Base-by-base conservation (phyloP, 2,888 invertebrate genomes). In the Pseudoips prasinana region DNA sequence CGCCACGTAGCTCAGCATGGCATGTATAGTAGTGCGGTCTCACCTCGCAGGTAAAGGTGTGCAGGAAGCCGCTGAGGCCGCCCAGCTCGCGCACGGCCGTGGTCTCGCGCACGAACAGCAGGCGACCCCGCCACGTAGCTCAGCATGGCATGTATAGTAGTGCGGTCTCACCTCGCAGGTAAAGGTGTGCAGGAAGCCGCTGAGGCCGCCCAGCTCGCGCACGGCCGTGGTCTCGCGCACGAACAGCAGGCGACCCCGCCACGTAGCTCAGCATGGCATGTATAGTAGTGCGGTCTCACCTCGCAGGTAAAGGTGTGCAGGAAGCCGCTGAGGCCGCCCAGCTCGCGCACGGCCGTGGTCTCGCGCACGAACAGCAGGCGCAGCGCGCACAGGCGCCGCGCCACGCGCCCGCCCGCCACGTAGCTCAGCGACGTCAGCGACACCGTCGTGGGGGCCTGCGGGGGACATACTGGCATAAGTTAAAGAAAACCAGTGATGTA, bases 331-430 rank as follows among this genome's bases (percentile, higher is more conserved):
- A 97, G 91, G 1, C 98, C 98, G 26, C 98, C 98, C 40, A 82
- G 61, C 77, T 98, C 98, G 46, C 97, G 84, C 39, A 98, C 94
- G 7, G 96, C 95, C 0, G 96, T 97, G 42, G 96, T 97, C 81
- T 99, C 98, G 10, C 98, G 89, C 45, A 99, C 98, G 71, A 98
- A 97, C 83, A 98, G 96, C 77, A 98, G 96, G 67, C 98, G 95
- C 46, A 97, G 84, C 72, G 97, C 95, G 46, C 98, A 98, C 62
- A 98, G 89, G 67, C 97, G 95, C 48, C 94, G 91, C 53, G 94
- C 93, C 39, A 94, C 93, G 2, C 63, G 37, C 22, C 54, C 23
- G 92, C 94, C 95, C 8, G 95, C 94, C 43, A 96, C 90, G 18
- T 92, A 93, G 29, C 94, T 92, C 22, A 96, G 81, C 0, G 97